These are phyloP conservation scores for Chrysomela aeneicollis DNA, from an alignment of 2,888 invertebrate genomes.

Conservation along the genomic window DNA sequence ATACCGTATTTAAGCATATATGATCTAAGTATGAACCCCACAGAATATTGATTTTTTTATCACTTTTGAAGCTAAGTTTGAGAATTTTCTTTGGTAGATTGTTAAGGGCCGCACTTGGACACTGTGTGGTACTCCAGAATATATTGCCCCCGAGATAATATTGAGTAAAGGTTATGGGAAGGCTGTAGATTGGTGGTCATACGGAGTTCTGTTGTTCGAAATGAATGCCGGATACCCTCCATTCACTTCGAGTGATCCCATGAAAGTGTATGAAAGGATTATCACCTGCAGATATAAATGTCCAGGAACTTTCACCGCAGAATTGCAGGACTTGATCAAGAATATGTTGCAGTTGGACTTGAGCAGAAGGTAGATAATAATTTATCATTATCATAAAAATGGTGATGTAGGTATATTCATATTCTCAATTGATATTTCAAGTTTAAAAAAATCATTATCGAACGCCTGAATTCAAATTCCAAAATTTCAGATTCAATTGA, in stretches of 20 bases:
- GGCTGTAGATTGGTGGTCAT: slow-evolving; percentile 97
- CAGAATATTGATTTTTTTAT: too few species aligned
- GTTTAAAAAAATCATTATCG: too few species aligned
- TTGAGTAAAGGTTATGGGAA: slow-evolving; percentile 89
- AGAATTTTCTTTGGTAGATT: slow-evolving; percentile 52
- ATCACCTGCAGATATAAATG: slow-evolving; percentile 88
- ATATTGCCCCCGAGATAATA: slow-evolving; percentile 91
- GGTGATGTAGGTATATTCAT: too few species aligned
- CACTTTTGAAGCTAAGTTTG: too few species aligned
- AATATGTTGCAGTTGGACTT: slow-evolving; percentile 84
- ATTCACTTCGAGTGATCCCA: slow-evolving; percentile 88
- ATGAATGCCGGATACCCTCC: slow-evolving; percentile 93
- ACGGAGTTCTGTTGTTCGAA: slow-evolving; percentile 86
- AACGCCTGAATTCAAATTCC: too few species aligned
- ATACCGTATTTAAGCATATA: too few species aligned
- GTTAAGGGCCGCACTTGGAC: slow-evolving; percentile 84
- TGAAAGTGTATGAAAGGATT: slow-evolving; percentile 94
- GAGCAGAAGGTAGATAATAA: slow-evolving; percentile 67
- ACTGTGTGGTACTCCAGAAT: slow-evolving; percentile 95
- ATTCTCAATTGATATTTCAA: too few species aligned
- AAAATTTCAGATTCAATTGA: too few species aligned
- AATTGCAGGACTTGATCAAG: slow-evolving; percentile 82
- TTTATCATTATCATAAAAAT: too few species aligned
- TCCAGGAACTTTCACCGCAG: slow-evolving; percentile 81
- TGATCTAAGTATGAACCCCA: too few species aligned